Evolutionary conservation across 1,140 invertebrate genomes (phyloP), one percentile per base, ranked within the genome.

Genomic region (Cydia splendana): DNA sequence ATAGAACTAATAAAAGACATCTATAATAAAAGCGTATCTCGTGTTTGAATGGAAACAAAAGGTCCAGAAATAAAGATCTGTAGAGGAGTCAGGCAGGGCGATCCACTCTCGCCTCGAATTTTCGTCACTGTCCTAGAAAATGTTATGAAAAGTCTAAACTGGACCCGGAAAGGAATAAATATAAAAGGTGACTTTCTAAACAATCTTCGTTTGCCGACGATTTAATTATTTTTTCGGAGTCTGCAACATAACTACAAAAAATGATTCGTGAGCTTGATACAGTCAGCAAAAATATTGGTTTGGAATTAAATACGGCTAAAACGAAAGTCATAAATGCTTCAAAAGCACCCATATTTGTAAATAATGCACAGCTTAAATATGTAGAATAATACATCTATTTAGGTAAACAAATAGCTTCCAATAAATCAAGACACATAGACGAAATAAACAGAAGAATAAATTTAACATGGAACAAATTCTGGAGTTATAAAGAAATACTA

Each of bases 361-460:
- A 75, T 1, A 75, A 28, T 18, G n/a, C n/a, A 1, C 7, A 10
- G 0, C 15, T 76, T 6, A 65, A 76, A 28, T 76, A 76, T 53
- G 67, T 76, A 30, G 28, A 51, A n/a, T 24, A 76, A 9, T 76
- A 76, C 24, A 71, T 53, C 6, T 76, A 76, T 45, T 34, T 76
- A 57, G 75, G 67, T 12, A 65, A 76, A 38, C 30, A 51, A 18
- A 71, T 76, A 24, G 48, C 65, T 4, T 30, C 24, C 4, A 28
- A 57, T n/a, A 53, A 34, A 13, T 34, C 20, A 34, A 74, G 51
- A 77, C 24, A 24, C 4, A 34, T 9, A 62, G 51, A 77, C 20
- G 76, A 74, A 28, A 74, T 77, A 5, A 30, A 77, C 4, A 77
- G 69, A 74, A 73, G 76, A 24, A 45, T 77, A 57, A 30, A 69